Evolutionary conservation across 2,888 invertebrate species (phyloP), one percentile per base, ranked within the genome.

Genomic region (Noctua janthe): DNA sequence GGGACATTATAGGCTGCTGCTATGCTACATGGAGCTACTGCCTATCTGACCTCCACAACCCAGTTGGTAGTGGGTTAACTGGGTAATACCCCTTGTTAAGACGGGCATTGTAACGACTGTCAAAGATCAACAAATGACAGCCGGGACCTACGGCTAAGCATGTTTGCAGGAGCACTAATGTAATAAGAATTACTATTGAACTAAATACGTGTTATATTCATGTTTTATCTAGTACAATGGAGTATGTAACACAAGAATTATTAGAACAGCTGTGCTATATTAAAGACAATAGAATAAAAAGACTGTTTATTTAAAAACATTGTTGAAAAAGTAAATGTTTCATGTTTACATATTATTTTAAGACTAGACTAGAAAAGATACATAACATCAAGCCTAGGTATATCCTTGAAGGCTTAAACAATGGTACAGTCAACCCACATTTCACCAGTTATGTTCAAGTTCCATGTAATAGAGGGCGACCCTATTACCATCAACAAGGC

Each of bases 201-300:
- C 59, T n/a, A 1, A 62, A 29, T 13, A 62, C 13, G n/a, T 59
- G 59, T n/a, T 13, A n/a, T 2, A 59, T 13, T n/a, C 11, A 23
- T 39, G 7, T 0, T 49, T 39, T 76, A 76, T 15, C 10, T 10
- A 59, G 10, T 8, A 77, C 23, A 51, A 77, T 23, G 0, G 29
- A 23, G 13, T 10, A 54, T 3, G 10, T 71, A 54, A 54, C 39
- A 29, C 17, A 11, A n/a, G 10, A 47, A 7, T 10, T 64, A 29
- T 54, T 80, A 47, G 8, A 54, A 64, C 79, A 80, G 8, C 43
- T 80, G 73, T 72, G 20, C 0, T n/a, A 23, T 3, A n/a, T 17
- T 35, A 8, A 54, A 78, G 13, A 80, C 39, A 43, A 29, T 29
- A 7, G 59, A 13, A 11, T 10, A 13, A 59, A 8, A 13, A 17